Percentiles rank a stretch among this genome's conserved stretches.
These are phyloP conservation scores for Heliconius ethilla DNA, from an alignment of 2,888 invertebrate species.

Conservation along the genomic window DNA sequence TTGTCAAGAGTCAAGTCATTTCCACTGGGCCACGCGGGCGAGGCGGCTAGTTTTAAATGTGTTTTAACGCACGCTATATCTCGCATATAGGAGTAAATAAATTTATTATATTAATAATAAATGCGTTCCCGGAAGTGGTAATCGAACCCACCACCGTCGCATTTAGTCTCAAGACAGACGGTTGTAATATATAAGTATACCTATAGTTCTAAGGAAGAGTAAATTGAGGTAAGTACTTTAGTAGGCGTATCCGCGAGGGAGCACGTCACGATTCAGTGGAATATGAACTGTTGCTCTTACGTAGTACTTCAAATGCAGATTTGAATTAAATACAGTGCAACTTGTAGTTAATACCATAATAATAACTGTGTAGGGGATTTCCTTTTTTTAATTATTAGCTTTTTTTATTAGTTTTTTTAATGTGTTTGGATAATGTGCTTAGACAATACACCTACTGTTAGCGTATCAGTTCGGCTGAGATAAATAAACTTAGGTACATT, in stretches of 20 bases:
- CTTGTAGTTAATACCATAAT: background rate
- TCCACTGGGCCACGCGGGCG: too few species aligned
- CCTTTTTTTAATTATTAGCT: background rate
- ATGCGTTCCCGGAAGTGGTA: background rate
- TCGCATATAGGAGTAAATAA: too few species aligned
- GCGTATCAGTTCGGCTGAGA: too few species aligned
- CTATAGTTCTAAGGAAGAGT: constrained; percentile 10
- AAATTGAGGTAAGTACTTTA: constrained; percentile 17
- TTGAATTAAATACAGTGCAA: background rate
- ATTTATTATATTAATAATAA: too few species aligned
- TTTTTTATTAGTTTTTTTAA: too few species aligned
- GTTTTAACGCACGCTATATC: too few species aligned
- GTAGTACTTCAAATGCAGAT: background rate
- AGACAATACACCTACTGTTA: too few species aligned
- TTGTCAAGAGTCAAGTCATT: too few species aligned
- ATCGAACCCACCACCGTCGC: background rate
- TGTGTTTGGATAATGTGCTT: too few species aligned
- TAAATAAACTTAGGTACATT: too few species aligned
- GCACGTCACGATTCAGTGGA: constrained; percentile 11
- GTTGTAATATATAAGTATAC: too few species aligned
- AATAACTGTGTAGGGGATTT: background rate
- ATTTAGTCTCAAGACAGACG: background rate
- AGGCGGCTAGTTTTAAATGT: too few species aligned
- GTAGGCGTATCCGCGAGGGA: constrained; percentile 18
- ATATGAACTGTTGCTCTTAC: background rate